These are phyloP conservation scores for Bombyx huttoni DNA, from an alignment of 2,888 invertebrate genomes.

Conservation along the genomic window DNA sequence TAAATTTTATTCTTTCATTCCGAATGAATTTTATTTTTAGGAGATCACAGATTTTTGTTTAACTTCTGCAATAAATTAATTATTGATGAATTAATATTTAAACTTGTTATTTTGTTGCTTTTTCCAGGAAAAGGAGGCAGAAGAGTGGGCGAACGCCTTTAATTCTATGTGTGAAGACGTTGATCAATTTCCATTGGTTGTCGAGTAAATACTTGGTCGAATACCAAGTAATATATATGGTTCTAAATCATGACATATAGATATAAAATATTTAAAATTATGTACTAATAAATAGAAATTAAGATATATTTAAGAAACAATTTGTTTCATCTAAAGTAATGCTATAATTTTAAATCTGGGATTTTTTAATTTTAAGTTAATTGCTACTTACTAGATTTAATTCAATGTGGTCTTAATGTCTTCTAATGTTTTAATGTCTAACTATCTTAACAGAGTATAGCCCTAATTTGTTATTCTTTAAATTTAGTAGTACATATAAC, in stretches of 20 bases:
- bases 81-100: neutral
- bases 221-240: no score
- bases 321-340: neutral
- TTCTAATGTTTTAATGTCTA: no score
- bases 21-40: no score
- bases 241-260: conserved; percentile 1
- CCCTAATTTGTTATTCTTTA: no score
- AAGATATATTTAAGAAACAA: neutral
- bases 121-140: conserved; percentile 64
- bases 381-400: no score
- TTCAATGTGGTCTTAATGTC: no score
- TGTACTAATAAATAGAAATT: neutral
- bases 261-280: neutral
- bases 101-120: conserved; percentile 1
- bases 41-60: no score
- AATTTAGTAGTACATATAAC: no score
- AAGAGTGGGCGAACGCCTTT: conserved; percentile 69
- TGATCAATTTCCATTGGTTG: conserved; percentile 55
- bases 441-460: no score
- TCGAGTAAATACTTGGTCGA: conserved; percentile 39
- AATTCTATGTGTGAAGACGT: conserved; percentile 74
- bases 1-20: no score
- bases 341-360: no score
- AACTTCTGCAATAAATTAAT: neutral
- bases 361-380: no score